A percentile compares a stretch with the other conserved stretches of the same genome.
Evolutionary conservation across 1,140 invertebrate species (phyloP).

Genomic region (Philopotamus ludificatus): DNA sequence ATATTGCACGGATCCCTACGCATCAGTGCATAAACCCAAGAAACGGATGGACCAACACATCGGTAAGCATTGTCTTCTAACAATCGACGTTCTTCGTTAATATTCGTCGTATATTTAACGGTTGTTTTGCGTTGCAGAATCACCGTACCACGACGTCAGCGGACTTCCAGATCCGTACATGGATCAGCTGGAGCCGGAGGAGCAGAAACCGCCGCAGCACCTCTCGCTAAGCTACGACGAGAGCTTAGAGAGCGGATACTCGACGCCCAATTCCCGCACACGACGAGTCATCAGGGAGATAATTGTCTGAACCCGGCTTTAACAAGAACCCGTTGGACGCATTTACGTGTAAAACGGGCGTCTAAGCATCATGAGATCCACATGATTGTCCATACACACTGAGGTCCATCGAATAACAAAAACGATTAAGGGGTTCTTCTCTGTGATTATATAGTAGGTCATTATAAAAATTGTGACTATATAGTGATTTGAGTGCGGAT

Average conservation of each 20-base stretch:
- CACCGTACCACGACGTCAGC: conserved; percentile 88
- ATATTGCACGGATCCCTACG: conserved; percentile 82
- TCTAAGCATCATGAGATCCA: neutral
- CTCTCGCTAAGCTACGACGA: conserved; percentile 87
- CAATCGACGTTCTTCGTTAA: too few relatives aligned
- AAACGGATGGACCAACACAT: conserved; percentile 78
- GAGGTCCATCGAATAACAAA: neutral
- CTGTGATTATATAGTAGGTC: conserved; percentile 21
- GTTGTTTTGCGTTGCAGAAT: conserved; percentile 64
- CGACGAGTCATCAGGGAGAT: conserved; percentile 89
- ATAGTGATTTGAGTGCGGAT: conserved; percentile 20
- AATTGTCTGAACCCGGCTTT: conserved; percentile 73
- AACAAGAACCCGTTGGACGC: neutral
- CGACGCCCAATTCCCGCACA: conserved; percentile 86
- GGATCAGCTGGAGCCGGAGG: conserved; percentile 70
- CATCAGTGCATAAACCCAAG: conserved; percentile 82
- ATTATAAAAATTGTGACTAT: conserved; percentile 17
- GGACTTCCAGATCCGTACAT: conserved; percentile 85
- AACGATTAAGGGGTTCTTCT: neutral
- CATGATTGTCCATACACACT: neutral
- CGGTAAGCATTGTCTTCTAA: conserved; percentile 60
- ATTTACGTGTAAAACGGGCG: neutral
- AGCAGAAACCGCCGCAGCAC: conserved; percentile 75
- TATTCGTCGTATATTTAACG: conserved; percentile 15
- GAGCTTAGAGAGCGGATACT: conserved; percentile 88